A percentile compares a stretch with the other conserved stretches of the same genome.
Evolutionary conservation across 2,888 invertebrate species (phyloP).

Genomic region (Hydrotaea diabolus): DNA sequence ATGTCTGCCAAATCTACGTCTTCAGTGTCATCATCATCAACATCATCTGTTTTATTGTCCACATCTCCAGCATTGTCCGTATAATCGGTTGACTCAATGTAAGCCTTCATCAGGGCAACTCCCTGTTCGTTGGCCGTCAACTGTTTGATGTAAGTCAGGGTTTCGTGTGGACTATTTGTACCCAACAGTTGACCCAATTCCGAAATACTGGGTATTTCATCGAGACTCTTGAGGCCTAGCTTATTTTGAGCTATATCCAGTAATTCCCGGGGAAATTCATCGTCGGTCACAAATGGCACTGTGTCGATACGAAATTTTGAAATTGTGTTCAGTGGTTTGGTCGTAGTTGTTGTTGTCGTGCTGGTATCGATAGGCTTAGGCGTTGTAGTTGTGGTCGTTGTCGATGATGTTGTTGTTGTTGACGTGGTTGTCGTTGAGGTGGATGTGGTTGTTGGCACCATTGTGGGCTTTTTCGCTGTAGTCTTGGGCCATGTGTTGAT

Average conservation of each 20-base stretch:
- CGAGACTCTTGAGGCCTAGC: slow-evolving; percentile 72
- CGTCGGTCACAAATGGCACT: slow-evolving; percentile 31
- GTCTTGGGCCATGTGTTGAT: slow-evolving; percentile 47
- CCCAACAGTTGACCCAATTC: slow-evolving; percentile 75
- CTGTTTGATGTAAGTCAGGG: slow-evolving; percentile 74
- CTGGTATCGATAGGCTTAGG: slow-evolving; percentile 21
- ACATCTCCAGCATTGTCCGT: slow-evolving; percentile 62
- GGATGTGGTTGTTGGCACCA: slow-evolving; percentile 6
- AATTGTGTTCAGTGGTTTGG: background rate
- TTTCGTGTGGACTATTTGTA: slow-evolving; percentile 72
- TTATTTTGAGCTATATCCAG: slow-evolving; percentile 74
- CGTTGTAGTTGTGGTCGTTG: slow-evolving; percentile 40
- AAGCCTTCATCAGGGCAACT: slow-evolving; percentile 74
- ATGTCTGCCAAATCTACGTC: slow-evolving; percentile 46
- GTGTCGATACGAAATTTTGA: background rate
- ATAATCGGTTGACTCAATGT: slow-evolving; percentile 73
- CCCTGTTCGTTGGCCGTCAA: slow-evolving; percentile 74
- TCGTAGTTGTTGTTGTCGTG: slow-evolving; percentile 37
- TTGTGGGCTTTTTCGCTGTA: background rate
- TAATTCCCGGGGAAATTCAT: slow-evolving; percentile 75
- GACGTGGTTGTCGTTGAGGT: background rate
- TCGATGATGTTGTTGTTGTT: background rate
- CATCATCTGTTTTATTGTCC: background rate
- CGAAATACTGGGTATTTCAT: slow-evolving; percentile 74
- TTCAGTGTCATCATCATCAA: slow-evolving; percentile 25